Evolutionary conservation across 2,888 invertebrate species (phyloP), one percentile per base, ranked within the genome.

Genomic region (Himalopsyche kuldschensis): DNA sequence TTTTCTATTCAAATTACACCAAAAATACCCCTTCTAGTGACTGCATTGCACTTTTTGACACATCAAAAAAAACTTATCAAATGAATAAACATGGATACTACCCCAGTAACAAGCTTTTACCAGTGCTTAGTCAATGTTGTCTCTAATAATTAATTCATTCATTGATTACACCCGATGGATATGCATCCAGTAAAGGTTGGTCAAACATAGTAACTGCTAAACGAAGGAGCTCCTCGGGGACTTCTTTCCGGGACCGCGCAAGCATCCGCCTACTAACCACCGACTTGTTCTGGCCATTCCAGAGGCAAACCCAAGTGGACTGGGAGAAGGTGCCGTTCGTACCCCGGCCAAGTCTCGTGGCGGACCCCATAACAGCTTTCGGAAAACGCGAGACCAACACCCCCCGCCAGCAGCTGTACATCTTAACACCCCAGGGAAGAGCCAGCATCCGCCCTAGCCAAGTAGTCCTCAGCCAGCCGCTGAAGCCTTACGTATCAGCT

Each of bases 261-360:
- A n/a, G 80, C 30, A 77, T 55, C 41, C 82, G 17, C 79, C 69
- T 31, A 32, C 82, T 82, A 82, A 92, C 76, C 90, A 91, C 90
- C 90, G 90, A 91, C 88, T 91, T 92, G 89, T 91, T 86, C 84
- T 85, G 85, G 83, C 90, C 90, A 91, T 94, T 94, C 91, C 94
- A 95, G 95, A 95, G 94, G 91, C 93, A 93, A 90, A 91, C 92
- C 88, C 91, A 93, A 90, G 95, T 96, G 89, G 96, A 96, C 88
- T 97, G 97, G 97, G 96, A 96, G 91, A 96, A 96, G 93, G 95
- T 96, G 90, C 97, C 97, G 88, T 95, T 93, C 91, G 96, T 97
- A 88, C 96, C 97, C 87, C 93, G 97, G 87, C 97, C 97, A 88
- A 96, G 96, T 89, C 93, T 96, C 90, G 95, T 97, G 87, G 94